phyloP scores from a whole-genome alignment of 2,888 invertebrate genomes.

The Hylaea fasciaria region DNA sequence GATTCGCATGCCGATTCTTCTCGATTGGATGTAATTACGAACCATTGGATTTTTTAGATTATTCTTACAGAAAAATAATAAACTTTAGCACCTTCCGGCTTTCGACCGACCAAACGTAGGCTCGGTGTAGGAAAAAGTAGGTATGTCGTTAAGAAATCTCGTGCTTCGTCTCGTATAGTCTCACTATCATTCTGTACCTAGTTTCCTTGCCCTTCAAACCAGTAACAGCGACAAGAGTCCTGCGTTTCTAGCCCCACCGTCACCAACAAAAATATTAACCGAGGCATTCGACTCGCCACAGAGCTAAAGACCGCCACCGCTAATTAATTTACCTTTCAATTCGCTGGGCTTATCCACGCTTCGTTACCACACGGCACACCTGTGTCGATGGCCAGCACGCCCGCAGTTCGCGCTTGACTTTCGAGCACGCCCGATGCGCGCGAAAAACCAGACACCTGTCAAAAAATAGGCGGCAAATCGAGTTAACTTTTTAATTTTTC shows the following conservation, averaged over 20 bases:
- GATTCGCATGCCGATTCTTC: too few species aligned
- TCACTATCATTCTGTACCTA: too few species aligned
- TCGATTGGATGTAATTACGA: too few species aligned
- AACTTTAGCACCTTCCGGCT: too few species aligned
- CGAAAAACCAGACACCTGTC: slow-evolving; percentile 46
- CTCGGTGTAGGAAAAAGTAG: too few species aligned
- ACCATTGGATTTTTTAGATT: too few species aligned
- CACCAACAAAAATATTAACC: slow-evolving; percentile 33
- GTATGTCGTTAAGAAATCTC: too few species aligned
- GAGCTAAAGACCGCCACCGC: slow-evolving; percentile 29
- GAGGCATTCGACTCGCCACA: slow-evolving; percentile 45
- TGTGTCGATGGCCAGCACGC: slow-evolving; percentile 63
- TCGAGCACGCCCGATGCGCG: slow-evolving; percentile 69
- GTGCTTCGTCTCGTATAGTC: too few species aligned
- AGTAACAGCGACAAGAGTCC: too few species aligned
- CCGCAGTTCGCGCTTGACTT: slow-evolving; percentile 79
- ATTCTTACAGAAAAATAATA: too few species aligned
- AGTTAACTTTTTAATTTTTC: slow-evolving; percentile 36
- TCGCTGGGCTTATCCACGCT: slow-evolving; percentile 57
- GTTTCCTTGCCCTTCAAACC: too few species aligned
- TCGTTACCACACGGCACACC: slow-evolving; percentile 55
- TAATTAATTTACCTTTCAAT: slow-evolving; percentile 58
- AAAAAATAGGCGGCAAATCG: slow-evolving; percentile 52
- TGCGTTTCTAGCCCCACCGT: not conserved
- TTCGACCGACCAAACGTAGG: too few species aligned